Conservation (phyloP, 2,888 invertebrate species). For the Lysandra bellargus region DNA sequence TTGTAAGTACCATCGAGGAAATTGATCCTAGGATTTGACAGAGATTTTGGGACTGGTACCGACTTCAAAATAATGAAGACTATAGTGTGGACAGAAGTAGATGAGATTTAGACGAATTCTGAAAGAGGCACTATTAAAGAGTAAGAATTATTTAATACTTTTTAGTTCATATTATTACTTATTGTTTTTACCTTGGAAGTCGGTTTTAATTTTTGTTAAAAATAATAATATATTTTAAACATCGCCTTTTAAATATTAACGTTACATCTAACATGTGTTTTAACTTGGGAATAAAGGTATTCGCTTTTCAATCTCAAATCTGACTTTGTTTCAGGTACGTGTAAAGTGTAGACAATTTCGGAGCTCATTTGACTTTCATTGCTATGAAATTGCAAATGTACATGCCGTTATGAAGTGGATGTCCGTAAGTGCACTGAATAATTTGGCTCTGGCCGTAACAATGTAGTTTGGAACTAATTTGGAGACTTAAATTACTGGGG, state of each 20-base stretch:
- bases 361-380: constrained; percentile 26
- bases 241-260: not conserved
- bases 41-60: too few species aligned
- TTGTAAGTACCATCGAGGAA: too few species aligned
- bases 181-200: too few species aligned
- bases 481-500: not conserved
- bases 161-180: too few species aligned
- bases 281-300: not conserved
- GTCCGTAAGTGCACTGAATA: constrained; percentile 34
- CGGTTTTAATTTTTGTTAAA: too few species aligned
- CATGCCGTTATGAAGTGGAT: constrained; percentile 19
- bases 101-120: too few species aligned
- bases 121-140: too few species aligned
- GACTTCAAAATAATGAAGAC: too few species aligned
- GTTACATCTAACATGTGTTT: not conserved
- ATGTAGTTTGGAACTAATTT: constrained; percentile 8
- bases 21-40: too few species aligned
- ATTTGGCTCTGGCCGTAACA: constrained; percentile 20
- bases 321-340: not conserved
- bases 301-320: not conserved
- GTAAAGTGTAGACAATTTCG: not conserved
- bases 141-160: too few species aligned
- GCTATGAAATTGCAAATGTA: constrained; percentile 19
- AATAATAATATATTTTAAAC: too few species aligned
- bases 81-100: too few species aligned